These are phyloP conservation scores for Monopis laevigella DNA, from an alignment of 2,888 invertebrate species.

Conservation along the genomic window DNA sequence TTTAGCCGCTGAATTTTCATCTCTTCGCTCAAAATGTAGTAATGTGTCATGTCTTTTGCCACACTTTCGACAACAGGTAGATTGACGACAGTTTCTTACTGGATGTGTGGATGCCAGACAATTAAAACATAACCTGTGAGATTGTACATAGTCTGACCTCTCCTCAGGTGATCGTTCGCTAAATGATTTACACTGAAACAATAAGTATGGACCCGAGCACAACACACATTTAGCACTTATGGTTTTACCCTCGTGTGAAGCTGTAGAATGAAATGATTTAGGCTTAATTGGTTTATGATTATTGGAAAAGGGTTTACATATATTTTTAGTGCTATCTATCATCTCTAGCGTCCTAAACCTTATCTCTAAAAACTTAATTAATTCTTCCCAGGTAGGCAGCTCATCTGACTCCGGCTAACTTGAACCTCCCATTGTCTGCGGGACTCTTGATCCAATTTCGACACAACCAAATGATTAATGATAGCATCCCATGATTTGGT, in stretches of 20 bases:
- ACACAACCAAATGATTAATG: conserved; percentile 17
- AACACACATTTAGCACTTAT: too few relatives aligned
- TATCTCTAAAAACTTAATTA: conserved; percentile 15
- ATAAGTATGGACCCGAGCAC: conserved; percentile 14
- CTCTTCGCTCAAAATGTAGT: conserved; percentile 18
- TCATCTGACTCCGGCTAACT: conserved; percentile 3
- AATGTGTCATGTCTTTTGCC: conserved; percentile 19
- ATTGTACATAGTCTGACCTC: conserved; percentile 15
- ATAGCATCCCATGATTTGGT: conserved; percentile 16
- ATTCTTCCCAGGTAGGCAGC: conserved; percentile 9
- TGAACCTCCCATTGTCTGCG: conserved; percentile 20
- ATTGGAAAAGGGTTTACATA: background rate
- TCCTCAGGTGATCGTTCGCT: conserved; percentile 5
- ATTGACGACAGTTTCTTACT: conserved; percentile 15
- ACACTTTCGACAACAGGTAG: conserved; percentile 17
- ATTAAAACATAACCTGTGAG: conserved; percentile 18
- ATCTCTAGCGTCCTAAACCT: conserved; percentile 17
- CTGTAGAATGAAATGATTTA: conserved; percentile 15
- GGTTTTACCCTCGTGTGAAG: conserved; percentile 4
- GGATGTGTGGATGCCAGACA: conserved; percentile 18
- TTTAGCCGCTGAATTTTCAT: too few relatives aligned
- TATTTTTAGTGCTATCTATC: conserved; percentile 10
- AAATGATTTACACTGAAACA: conserved; percentile 18
- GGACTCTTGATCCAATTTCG: conserved; percentile 20
- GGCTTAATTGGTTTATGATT: too few relatives aligned